A percentile compares a stretch with the other conserved stretches of the same genome.
phyloP scores from a whole-genome alignment of 2,888 invertebrate genomes.

The Trachelus troglodyta region DNA sequence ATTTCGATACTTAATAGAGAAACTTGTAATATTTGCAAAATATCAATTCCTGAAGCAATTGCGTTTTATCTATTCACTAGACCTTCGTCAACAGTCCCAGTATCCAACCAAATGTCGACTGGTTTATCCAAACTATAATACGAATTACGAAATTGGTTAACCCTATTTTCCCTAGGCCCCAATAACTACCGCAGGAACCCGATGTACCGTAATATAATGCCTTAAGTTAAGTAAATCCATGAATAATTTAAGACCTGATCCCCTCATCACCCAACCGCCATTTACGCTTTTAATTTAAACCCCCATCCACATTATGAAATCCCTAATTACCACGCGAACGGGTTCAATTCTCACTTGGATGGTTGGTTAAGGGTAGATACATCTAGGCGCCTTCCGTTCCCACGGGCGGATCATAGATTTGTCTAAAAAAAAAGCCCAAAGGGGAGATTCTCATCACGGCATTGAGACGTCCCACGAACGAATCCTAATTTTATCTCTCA shows the following conservation, averaged over 20 bases:
- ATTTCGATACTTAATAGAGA: neutral
- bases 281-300: slow-evolving; percentile 22
- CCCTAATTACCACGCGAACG: slow-evolving; percentile 4
- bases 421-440: neutral
- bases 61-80: neutral
- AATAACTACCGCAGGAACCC: slow-evolving; percentile 19
- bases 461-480: neutral
- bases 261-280: slow-evolving; percentile 15
- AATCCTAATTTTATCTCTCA: neutral
- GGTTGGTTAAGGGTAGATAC: neutral
- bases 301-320: slow-evolving; percentile 11
- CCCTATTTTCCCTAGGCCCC: slow-evolving; percentile 1
- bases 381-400: neutral
- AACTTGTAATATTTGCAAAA: neutral
- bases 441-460: neutral
- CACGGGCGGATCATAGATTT: neutral
- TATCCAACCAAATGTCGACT: neutral
- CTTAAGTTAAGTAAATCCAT: slow-evolving; percentile 22
- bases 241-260: slow-evolving; percentile 23
- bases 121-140: neutral
- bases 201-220: slow-evolving; percentile 22
- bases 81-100: neutral
- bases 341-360: neutral
- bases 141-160: neutral
- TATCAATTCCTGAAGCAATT: neutral